These are phyloP conservation scores for Dallia pectoralis DNA, from an alignment of 2,797 vertebrate species.

Conservation along the genomic window DNA sequence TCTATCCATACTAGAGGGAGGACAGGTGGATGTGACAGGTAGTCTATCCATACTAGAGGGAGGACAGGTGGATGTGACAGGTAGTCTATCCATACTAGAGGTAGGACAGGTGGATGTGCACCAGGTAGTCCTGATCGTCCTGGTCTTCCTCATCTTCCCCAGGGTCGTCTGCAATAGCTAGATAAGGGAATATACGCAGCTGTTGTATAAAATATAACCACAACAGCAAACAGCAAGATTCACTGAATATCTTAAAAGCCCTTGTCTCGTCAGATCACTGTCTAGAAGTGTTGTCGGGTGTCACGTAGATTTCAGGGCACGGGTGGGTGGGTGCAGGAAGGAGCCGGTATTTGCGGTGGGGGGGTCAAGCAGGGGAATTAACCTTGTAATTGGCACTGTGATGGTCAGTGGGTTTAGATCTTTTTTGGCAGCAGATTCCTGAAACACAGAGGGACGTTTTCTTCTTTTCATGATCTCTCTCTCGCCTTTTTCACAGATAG, in stretches of 20 bases:
- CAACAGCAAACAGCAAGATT: slow-evolving; percentile 92
- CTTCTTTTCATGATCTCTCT: slow-evolving; percentile 79
- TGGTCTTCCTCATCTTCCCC: slow-evolving; percentile 96
- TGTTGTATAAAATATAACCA: slow-evolving; percentile 97
- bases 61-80: slow-evolving; percentile 93
- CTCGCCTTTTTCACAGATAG: slow-evolving; percentile 63
- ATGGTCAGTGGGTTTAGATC: no score
- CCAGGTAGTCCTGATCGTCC: slow-evolving; percentile 92
- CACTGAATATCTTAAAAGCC: slow-evolving; percentile 85
- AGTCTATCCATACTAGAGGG: slow-evolving; percentile 96
- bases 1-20: slow-evolving; percentile 97
- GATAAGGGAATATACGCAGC: slow-evolving; percentile 99
- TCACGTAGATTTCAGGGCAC: slow-evolving; percentile 63
- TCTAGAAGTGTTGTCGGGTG: slow-evolving; percentile 56
- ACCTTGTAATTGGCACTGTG: no score
- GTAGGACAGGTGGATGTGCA: slow-evolving; percentile 94
- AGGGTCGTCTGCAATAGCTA: slow-evolving; percentile 99
- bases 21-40: slow-evolving; percentile 88
- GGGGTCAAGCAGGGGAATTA: no score
- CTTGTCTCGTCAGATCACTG: slow-evolving; percentile 79
- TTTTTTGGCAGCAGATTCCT: no score
- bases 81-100: slow-evolving; percentile 94
- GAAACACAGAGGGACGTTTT: no score
- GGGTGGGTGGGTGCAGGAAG: slow-evolving; percentile 56
- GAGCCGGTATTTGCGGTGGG: no score